Evolutionary conservation across 30 jellyfish, hydroid and myxozoan species (phyloP).

Genomic region (Chironex yamaguchii): DNA sequence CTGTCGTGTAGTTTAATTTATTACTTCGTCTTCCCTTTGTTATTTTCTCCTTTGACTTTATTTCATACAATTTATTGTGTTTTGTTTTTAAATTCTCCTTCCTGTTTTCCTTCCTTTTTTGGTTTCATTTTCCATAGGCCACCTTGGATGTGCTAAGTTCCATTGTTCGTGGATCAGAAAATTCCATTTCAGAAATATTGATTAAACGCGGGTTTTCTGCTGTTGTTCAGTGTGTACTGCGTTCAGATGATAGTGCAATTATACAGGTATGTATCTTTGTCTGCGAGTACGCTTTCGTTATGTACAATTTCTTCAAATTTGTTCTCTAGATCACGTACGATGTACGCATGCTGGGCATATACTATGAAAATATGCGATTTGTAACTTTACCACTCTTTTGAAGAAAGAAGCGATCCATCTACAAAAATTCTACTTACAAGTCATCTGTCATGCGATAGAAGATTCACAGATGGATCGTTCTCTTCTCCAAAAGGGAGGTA

Average conservation of each 20-base stretch:
- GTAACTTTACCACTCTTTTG: no score
- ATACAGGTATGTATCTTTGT: slow-evolving; percentile 75
- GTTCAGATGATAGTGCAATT: slow-evolving; percentile 86
- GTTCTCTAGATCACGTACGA: no score
- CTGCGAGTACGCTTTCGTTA: no score
- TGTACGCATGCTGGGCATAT: no score
- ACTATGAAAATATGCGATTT: no score
- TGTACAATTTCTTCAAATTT: no score
- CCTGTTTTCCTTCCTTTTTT: neutral
- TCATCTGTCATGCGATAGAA: no score
- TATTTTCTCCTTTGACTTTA: neutral
- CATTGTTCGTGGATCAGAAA: slow-evolving; percentile 75
- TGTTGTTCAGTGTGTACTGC: slow-evolving; percentile 75
- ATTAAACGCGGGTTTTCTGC: slow-evolving; percentile 82
- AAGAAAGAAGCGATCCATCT: no score
- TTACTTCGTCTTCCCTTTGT: neutral
- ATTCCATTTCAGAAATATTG: slow-evolving; percentile 75
- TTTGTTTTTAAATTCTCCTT: neutral
- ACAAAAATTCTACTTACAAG: no score
- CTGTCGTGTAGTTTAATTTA: neutral
- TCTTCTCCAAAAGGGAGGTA: no score
- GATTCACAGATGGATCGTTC: no score
- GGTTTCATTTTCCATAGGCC: slow-evolving; percentile 67
- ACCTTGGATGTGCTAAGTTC: slow-evolving; percentile 82
- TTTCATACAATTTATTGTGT: neutral